Base-by-base conservation (phyloP, 2,113 vertebrate genomes). In the Channa argus region DNA sequence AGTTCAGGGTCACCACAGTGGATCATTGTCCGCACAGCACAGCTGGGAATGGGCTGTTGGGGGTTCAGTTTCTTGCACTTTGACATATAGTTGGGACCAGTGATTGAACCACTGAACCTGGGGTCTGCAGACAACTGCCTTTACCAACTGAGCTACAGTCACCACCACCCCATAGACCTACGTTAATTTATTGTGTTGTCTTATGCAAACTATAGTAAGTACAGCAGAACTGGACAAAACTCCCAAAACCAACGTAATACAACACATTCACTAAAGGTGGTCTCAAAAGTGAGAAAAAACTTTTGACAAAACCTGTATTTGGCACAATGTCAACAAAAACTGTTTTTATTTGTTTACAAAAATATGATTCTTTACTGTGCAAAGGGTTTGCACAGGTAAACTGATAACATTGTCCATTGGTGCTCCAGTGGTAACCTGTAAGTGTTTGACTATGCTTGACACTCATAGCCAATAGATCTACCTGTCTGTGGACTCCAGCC, bases 361-460 rank as follows among this genome's bases (percentile, higher is more conserved):
- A 5, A 47, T 5, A 38, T 15, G 34, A 38, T 12, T 46, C 5
- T 46, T 64, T 65, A 10, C n/a, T 24, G 50, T n/a, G 15, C 50
- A 4, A 34, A 3, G 0, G 15, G 6, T 33, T 69, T 15, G 6
- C 34, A 33, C 13, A 56, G 6, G 37, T 39, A 39, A 56, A 47
- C 47, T 49, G 47, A 50, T 38, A 50, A 38, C 11, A 52, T 52
- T 41, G 10, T 70, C 9, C 6, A 38, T 59, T 39, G 0, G 33
- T 14, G 15, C 37, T 60, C n/a, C 10, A 36, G 55, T 55, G 8
- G 14, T 15, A 45, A 46, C 11, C 43, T 34, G 6, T 41, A 33
- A 52, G 46, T 63, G 49, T 54, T 61, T 65, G 6, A 34, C 11
- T 36, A 41, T 60, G 10, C 54, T 44, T 46, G 9, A 59, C 34